Base-by-base conservation (phyloP, 2,797 vertebrate genomes). In the Cuniculus paca region DNA sequence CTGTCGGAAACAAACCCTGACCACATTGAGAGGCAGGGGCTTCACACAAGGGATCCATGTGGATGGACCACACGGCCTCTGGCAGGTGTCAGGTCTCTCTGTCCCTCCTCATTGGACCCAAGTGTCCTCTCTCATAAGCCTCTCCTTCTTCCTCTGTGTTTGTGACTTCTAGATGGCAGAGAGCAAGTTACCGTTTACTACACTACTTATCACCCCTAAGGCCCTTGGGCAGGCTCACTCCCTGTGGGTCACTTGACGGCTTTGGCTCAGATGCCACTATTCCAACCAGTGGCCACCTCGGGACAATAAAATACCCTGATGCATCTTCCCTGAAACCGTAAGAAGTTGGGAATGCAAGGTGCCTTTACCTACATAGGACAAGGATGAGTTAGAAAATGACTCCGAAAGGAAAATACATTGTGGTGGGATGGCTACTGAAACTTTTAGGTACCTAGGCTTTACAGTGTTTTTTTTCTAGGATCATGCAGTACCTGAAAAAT, bases 361-460 rank as follows among this genome's bases (percentile, higher is more conserved):
- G 19, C 36, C 17, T 26, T 34, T 42, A 34, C 48, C 0, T 26
- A 13, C 10, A 28, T 28, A 56, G 34, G 36, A 54, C 58, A 79
- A n/a, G n/a, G 31, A 4, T 58, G 8, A 75, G 26, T 54, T 36
- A 85, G 65, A 34, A 81, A 63, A n/a, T 45, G 80, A 65, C 20
- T 77, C 54, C 54, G 36, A 50, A 89, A 88, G 60, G 65, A 88
- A 80, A 77, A 77, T 11, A 22, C 42, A 24, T 78, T 1, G 0
- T 9, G 7, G 61, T 52, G 54, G 61, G 42, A 11, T 2, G 8
- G 22, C 10, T 9, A 61, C n/a, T 4, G 74, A 14, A 4, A 2
- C 12, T 84, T 83, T 94, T 68, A 58, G 75, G 79, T 83, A 60
- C 61, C 39, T 22, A 17, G 12, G 45, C 63, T 85, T 95, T 95